Conservation (phyloP, 2,797 vertebrate genomes). For the Sciaenops ocellatus region DNA sequence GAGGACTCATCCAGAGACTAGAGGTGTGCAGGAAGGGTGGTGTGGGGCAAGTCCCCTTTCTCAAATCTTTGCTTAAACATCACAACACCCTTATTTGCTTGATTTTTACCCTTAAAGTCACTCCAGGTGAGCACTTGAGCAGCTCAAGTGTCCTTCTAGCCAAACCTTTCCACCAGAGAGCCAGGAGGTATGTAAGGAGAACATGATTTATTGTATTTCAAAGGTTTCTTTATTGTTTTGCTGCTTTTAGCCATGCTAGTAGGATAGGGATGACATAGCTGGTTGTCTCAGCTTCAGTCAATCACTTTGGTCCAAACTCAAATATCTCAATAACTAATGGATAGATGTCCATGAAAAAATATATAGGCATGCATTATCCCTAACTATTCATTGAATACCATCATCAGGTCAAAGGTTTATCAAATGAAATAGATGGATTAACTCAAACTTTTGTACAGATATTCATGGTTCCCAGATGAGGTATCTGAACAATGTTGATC, state of each 20-base stretch:
- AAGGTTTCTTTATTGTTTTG: background rate
- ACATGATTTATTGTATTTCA: background rate
- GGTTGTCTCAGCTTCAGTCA: background rate
- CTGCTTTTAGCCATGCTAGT: background rate
- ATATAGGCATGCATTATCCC: background rate
- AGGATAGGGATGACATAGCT: background rate
- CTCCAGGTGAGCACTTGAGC: background rate
- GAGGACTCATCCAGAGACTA: constrained; percentile 16
- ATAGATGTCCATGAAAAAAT: background rate
- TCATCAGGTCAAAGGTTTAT: background rate
- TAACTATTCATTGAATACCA: background rate
- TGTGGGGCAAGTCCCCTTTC: background rate
- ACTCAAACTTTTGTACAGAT: no score
- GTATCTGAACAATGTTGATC: background rate
- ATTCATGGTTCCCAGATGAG: background rate
- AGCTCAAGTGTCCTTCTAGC: background rate
- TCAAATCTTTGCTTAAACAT: background rate
- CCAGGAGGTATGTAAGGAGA: background rate
- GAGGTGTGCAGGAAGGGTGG: constrained; percentile 10
- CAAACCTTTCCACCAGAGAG: constrained; percentile 3
- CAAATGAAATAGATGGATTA: background rate
- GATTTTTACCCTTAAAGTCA: background rate
- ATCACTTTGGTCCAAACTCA: background rate
- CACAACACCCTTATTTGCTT: background rate
- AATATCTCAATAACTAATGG: background rate